These are phyloP conservation scores for Pinctada fucata DNA, from an alignment of 2,888 invertebrate genomes.

Conservation along the genomic window DNA sequence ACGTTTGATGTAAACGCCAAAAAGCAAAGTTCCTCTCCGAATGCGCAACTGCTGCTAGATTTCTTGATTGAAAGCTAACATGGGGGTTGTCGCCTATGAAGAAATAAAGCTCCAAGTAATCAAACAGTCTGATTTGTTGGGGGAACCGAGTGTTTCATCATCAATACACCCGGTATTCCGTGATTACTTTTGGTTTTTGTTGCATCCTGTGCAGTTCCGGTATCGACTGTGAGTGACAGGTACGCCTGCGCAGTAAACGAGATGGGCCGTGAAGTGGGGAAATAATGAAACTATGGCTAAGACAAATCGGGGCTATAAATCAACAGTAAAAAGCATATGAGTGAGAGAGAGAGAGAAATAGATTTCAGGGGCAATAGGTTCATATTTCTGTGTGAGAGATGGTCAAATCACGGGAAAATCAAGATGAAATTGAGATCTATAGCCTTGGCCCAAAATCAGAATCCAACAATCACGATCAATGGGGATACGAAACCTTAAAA, in stretches of 20 bases:
- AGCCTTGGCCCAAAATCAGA: too few species aligned
- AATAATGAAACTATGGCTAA: neutral
- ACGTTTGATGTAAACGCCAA: constrained; percentile 1
- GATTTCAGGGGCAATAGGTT: too few species aligned
- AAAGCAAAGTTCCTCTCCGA: neutral
- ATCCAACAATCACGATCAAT: too few species aligned
- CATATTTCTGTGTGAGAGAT: too few species aligned
- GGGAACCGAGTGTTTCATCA: too few species aligned
- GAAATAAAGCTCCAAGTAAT: neutral
- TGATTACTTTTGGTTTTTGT: neutral
- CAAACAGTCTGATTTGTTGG: neutral
- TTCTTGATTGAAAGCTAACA: neutral
- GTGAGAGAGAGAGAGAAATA: too few species aligned
- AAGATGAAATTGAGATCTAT: too few species aligned
- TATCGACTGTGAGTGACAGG: neutral
- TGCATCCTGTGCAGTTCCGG: neutral
- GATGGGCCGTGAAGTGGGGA: neutral
- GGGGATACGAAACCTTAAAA: too few species aligned
- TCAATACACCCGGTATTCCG: too few species aligned
- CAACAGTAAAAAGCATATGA: neutral
- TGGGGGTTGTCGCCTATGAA: neutral
- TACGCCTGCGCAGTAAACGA: neutral
- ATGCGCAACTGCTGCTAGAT: neutral
- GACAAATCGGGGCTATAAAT: neutral
- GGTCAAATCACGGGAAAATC: too few species aligned